Conservation (phyloP, 2,113 vertebrate genomes). For the Willisornis vidua region DNA sequence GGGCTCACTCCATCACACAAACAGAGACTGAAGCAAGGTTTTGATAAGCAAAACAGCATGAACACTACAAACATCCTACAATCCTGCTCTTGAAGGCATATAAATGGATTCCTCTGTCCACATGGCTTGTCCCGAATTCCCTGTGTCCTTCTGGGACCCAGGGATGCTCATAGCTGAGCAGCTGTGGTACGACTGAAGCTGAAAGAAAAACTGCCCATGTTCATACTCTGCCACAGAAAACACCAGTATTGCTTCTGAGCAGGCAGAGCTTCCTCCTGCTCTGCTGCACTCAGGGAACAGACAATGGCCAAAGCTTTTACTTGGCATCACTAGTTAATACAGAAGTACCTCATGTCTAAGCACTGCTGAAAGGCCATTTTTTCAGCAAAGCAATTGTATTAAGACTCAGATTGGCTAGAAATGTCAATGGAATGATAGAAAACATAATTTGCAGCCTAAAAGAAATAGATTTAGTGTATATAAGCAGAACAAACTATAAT, state of each 20-base stretch:
- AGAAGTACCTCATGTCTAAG: background rate
- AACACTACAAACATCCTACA: background rate
- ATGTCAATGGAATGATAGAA: slow-evolving; percentile 29
- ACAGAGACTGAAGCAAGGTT: background rate
- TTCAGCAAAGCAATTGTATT: slow-evolving; percentile 18
- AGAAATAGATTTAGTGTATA: background rate
- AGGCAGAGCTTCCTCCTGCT: background rate
- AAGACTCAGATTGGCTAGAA: slow-evolving; percentile 29
- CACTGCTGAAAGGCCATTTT: slow-evolving; percentile 27
- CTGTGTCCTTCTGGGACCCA: background rate
- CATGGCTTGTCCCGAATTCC: background rate
- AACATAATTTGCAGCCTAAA: background rate
- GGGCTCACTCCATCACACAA: background rate
- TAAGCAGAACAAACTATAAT: background rate
- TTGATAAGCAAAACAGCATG: background rate
- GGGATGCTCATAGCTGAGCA: background rate
- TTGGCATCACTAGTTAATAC: slow-evolving; percentile 28
- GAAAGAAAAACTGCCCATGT: background rate
- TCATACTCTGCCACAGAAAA: background rate
- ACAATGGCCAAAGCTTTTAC: background rate
- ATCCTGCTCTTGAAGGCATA: background rate
- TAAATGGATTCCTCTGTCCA: background rate
- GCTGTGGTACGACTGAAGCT: background rate
- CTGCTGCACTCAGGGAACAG: background rate
- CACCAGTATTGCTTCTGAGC: background rate